These are phyloP conservation scores for Hydrolagus affinis DNA, from an alignment of 2,113 vertebrate genomes.

Conservation along the genomic window DNA sequence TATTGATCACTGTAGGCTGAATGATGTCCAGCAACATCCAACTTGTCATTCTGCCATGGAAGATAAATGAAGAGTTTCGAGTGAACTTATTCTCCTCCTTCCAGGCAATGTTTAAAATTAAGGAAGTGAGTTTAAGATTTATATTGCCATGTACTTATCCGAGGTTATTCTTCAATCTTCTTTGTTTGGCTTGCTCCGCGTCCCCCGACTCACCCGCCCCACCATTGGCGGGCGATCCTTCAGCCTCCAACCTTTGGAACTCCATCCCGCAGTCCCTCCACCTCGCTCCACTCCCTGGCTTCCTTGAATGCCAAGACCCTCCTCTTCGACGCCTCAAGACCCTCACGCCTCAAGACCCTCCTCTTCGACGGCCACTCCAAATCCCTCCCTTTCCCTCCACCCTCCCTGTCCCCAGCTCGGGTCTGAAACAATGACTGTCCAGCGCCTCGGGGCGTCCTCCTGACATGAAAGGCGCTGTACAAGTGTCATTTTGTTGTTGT, in stretches of 20 bases:
- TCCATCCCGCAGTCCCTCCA: not conserved
- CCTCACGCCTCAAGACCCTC: too few species aligned
- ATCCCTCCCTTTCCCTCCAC: too few species aligned
- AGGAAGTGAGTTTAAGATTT: not conserved
- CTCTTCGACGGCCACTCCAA: too few species aligned
- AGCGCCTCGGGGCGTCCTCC: too few species aligned
- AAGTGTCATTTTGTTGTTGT: too few species aligned
- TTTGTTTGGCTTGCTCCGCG: not conserved
- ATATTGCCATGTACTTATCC: not conserved
- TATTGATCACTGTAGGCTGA: conserved; percentile 13
- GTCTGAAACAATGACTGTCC: too few species aligned
- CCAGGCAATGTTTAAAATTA: not conserved
- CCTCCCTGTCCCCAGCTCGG: too few species aligned
- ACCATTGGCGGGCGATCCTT: not conserved
- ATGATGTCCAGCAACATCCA: not conserved
- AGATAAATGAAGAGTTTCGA: not conserved
- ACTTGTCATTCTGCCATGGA: not conserved
- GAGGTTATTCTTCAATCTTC: not conserved
- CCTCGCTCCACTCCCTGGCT: too few species aligned
- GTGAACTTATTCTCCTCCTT: not conserved
- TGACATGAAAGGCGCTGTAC: too few species aligned
- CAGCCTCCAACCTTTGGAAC: too few species aligned
- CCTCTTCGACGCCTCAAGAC: too few species aligned
- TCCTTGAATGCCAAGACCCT: too few species aligned
- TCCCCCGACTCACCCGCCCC: not conserved